Conservation (phyloP, 2,888 invertebrate species). For the Anarsia innoxiella region DNA sequence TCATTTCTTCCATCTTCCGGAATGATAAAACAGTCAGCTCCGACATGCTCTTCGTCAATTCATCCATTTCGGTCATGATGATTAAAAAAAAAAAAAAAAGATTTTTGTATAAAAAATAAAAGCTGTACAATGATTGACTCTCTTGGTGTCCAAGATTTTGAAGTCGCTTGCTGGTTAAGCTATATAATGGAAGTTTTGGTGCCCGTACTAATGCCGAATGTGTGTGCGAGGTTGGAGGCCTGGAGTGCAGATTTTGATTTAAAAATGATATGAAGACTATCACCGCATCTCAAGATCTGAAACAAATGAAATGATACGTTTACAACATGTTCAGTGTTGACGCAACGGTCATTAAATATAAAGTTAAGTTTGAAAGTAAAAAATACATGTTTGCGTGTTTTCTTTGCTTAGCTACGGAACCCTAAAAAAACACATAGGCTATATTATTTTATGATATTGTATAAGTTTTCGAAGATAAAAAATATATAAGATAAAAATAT, state of each 20-base stretch:
- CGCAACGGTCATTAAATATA: no score
- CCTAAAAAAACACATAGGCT: no score
- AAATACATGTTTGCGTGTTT: no score
- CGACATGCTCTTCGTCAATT: conserved; percentile 36
- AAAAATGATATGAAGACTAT: conserved; percentile 41
- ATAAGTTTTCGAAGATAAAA: no score
- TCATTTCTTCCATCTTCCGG: conserved; percentile 55
- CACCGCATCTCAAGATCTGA: conserved; percentile 72
- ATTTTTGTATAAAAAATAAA: conserved; percentile 23
- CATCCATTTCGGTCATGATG: conserved; percentile 33
- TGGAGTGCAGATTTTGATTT: conserved; percentile 22
- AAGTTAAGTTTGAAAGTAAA: no score
- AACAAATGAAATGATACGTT: conserved; percentile 26
- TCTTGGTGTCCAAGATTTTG: conserved; percentile 29
- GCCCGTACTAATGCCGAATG: conserved; percentile 35
- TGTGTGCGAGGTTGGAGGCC: conserved; percentile 11
- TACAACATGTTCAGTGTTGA: no score
- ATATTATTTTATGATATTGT: no score
- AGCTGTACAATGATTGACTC: conserved; percentile 38
- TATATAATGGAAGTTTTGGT: conserved; percentile 25
- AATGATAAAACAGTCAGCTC: conserved; percentile 56
- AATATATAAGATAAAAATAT: no score
- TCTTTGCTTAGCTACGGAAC: no score
- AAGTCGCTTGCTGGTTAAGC: conserved; percentile 22
- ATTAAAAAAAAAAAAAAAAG: no score